A percentile compares a stretch with the other conserved stretches of the same genome.
Conservation (phyloP, 2,888 invertebrate genomes). For the Hypena proboscidalis region DNA sequence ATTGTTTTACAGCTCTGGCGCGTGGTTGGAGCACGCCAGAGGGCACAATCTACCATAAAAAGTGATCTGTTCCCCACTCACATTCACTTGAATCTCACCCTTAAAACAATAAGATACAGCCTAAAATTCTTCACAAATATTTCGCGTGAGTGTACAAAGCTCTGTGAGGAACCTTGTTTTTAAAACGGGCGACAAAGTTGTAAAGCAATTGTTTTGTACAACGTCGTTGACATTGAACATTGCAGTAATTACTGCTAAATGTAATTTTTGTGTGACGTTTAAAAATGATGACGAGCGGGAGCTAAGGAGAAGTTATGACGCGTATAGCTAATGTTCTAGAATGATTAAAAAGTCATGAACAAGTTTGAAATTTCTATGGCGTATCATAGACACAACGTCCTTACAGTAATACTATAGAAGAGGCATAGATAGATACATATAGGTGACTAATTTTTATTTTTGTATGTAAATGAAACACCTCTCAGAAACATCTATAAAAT, state of each 20-base stretch:
- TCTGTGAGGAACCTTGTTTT: constrained; percentile 6
- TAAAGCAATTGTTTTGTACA: constrained; percentile 44
- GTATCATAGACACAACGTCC: too few relatives aligned
- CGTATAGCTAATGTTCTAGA: too few relatives aligned
- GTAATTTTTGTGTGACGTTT: constrained; percentile 10
- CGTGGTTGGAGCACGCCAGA: constrained; percentile 71
- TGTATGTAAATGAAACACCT: too few relatives aligned
- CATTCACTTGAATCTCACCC: constrained; percentile 5
- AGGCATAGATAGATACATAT: too few relatives aligned
- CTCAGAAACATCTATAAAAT: too few relatives aligned
- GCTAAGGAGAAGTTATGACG: not conserved
- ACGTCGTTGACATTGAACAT: constrained; percentile 44
- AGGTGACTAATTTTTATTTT: too few relatives aligned
- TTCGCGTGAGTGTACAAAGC: not conserved
- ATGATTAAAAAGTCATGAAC: too few relatives aligned
- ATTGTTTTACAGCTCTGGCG: constrained; percentile 71
- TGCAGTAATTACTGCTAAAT: constrained; percentile 33
- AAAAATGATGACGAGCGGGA: constrained; percentile 7
- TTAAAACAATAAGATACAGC: not conserved
- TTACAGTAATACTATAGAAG: too few relatives aligned
- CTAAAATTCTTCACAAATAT: not conserved
- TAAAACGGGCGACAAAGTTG: constrained; percentile 33
- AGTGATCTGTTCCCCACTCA: not conserved
- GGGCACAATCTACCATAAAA: constrained; percentile 17
- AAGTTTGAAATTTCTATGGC: too few relatives aligned